A percentile compares a stretch with the other conserved stretches of the same genome.
These are phyloP conservation scores for Oxygymnocypris stewartii DNA, from an alignment of 2,113 vertebrate genomes.

Conservation along the genomic window DNA sequence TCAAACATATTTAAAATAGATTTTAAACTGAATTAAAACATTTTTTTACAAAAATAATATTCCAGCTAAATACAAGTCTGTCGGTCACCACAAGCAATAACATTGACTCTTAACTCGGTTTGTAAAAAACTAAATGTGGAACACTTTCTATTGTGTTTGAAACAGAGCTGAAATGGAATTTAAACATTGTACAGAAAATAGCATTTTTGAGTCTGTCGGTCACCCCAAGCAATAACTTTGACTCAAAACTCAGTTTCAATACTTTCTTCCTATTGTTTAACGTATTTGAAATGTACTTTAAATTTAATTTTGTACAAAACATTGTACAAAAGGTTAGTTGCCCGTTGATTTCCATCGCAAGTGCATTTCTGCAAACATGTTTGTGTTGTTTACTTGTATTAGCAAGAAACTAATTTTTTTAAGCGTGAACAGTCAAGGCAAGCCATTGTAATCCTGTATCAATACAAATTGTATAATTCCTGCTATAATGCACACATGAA, in stretches of 20 bases:
- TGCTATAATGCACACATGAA: slow-evolving; percentile 28
- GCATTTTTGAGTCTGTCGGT: no score
- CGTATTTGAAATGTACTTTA: no score
- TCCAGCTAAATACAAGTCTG: no score
- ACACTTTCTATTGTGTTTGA: background rate
- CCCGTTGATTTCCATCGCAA: background rate
- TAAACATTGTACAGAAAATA: no score
- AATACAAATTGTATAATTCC: slow-evolving; percentile 20
- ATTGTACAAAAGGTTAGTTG: background rate
- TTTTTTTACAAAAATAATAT: background rate
- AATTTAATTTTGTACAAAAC: no score
- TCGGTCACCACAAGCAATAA: no score
- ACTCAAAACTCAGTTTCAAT: no score
- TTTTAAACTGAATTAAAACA: no score
- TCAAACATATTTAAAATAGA: no score
- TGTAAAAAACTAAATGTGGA: background rate
- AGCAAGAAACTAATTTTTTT: background rate
- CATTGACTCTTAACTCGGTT: background rate
- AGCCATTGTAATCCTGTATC: background rate
- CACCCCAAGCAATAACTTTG: no score
- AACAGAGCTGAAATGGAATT: background rate
- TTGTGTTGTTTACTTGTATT: background rate
- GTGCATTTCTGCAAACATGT: background rate
- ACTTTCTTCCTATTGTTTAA: no score
- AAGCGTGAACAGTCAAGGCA: background rate